Conservation (phyloP, 92 coral and sea anemone species). For the Paramuricea clavata region DNA sequence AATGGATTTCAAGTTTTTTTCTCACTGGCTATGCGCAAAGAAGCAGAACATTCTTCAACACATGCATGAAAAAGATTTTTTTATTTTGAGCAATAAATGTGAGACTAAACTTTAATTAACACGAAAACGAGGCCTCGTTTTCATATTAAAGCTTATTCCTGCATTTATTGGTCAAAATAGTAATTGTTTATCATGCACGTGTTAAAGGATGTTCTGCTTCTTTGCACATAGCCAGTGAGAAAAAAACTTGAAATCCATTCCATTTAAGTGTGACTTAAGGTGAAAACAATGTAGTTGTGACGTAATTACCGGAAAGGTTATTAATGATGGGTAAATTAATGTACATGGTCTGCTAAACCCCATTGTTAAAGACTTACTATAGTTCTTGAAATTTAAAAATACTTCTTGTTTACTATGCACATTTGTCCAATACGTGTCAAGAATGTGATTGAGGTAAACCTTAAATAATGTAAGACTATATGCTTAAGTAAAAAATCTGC, state of each 20-base stretch:
- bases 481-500: too few species aligned
- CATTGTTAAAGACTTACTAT: not conserved
- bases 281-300: not conserved
- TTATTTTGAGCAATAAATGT: too few species aligned
- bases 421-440: not conserved
- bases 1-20: not conserved
- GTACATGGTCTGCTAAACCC: not conserved
- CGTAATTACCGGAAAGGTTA: not conserved
- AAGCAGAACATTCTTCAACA: too few species aligned
- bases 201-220: not conserved
- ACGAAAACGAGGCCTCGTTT: too few species aligned
- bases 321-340: not conserved
- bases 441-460: not conserved
- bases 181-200: not conserved
- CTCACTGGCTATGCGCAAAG: too few species aligned
- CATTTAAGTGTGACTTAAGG: not conserved
- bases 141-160: too few species aligned
- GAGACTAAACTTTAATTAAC: too few species aligned
- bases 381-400: not conserved
- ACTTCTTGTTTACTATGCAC: not conserved
- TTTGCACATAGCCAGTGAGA: not conserved
- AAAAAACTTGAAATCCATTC: constrained; percentile 1
- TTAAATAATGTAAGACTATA: not conserved
- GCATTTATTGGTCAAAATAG: too few species aligned
- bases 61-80: too few species aligned